Conservation (phyloP, 2,113 vertebrate species). For the Procapra przewalskii region DNA sequence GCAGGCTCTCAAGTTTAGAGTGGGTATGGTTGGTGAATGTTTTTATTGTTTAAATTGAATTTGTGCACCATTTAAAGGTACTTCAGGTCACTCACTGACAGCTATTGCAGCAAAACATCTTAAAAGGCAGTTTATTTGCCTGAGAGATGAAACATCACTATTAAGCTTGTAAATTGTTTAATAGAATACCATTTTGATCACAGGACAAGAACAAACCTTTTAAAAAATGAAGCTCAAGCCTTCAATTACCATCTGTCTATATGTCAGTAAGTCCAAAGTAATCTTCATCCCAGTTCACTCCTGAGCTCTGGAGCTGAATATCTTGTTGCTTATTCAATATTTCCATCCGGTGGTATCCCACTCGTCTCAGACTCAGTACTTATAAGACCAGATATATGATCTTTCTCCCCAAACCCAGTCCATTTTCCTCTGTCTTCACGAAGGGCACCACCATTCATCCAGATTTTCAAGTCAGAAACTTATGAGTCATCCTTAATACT, state of each 20-base stretch:
- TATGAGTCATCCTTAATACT: not conserved
- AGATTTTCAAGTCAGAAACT: not conserved
- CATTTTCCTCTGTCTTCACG: not conserved
- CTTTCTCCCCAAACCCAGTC: not conserved
- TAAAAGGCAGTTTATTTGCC: slow-evolving; percentile 51
- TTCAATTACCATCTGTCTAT: slow-evolving; percentile 9
- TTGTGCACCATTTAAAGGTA: slow-evolving; percentile 26
- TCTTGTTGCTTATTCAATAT: not conserved
- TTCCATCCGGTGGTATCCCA: not conserved
- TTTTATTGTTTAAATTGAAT: slow-evolving; percentile 56
- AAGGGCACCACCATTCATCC: not conserved
- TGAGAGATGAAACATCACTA: slow-evolving; percentile 20
- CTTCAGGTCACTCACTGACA: slow-evolving; percentile 31
- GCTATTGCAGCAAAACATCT: slow-evolving; percentile 23
- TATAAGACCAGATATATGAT: not conserved
- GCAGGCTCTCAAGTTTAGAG: not conserved
- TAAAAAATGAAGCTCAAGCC: slow-evolving; percentile 32
- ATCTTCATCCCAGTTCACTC: not conserved
- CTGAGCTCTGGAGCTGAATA: not conserved
- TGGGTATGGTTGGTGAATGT: not conserved
- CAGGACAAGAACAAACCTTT: slow-evolving; percentile 29
- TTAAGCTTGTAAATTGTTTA: slow-evolving; percentile 48
- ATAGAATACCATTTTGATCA: slow-evolving; percentile 33
- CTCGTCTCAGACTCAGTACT: not conserved
- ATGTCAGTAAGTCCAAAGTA: not conserved